phyloP scores from a whole-genome alignment of 2,797 vertebrate genomes.

The Tadarida brasiliensis region DNA sequence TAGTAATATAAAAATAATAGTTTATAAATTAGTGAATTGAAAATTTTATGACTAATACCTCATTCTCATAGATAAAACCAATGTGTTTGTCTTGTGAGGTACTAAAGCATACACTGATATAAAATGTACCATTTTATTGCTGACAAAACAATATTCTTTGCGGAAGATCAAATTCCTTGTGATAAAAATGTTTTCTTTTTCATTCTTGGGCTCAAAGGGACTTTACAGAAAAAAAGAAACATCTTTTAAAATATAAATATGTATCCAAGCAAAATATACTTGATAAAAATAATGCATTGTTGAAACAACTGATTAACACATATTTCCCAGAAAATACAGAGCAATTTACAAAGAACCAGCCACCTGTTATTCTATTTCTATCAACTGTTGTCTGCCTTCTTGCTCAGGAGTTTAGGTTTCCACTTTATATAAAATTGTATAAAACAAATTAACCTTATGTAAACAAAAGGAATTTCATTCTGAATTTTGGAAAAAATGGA shows the following conservation, averaged over 20 bases:
- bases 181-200: constrained; percentile 38
- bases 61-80: background rate
- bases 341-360: background rate
- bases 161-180: constrained; percentile 60
- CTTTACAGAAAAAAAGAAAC: constrained; percentile 36
- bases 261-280: constrained; percentile 41
- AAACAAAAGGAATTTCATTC: background rate
- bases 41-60: background rate
- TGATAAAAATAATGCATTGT: constrained; percentile 35
- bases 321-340: constrained; percentile 60
- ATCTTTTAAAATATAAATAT: constrained; percentile 41
- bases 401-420: background rate
- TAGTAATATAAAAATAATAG: constrained; percentile 29
- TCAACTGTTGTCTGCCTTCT: background rate
- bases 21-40: background rate
- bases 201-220: background rate
- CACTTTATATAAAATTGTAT: background rate
- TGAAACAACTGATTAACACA: constrained; percentile 43
- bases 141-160: constrained; percentile 42
- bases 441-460: background rate
- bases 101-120: background rate
- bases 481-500: background rate
- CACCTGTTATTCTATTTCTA: constrained; percentile 14
- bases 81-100: background rate
- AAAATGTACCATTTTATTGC: constrained; percentile 3